phyloP scores from a whole-genome alignment of 1,140 invertebrate genomes.

The Diorhabda sublineata region DNA sequence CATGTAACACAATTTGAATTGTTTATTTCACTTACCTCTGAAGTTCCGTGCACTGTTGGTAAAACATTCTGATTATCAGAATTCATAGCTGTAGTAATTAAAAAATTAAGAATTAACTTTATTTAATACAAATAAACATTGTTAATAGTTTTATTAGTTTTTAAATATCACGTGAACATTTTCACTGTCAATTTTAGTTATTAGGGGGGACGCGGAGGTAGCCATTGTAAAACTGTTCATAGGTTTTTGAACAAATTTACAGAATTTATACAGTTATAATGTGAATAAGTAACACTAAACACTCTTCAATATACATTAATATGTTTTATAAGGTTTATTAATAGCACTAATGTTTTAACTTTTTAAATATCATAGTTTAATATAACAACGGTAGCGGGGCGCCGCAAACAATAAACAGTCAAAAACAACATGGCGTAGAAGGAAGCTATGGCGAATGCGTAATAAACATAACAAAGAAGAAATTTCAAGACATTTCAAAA shows the following conservation, averaged over 20 bases:
- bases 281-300: conserved; percentile 4
- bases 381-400: conserved; percentile 38
- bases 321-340: conserved; percentile 1
- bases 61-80: conserved; percentile 53
- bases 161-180: conserved; percentile 50
- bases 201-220: conserved; percentile 58
- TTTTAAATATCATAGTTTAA: conserved; percentile 31
- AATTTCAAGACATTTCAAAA: conserved; percentile 1
- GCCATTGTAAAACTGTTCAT: conserved; percentile 53
- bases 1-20: no score
- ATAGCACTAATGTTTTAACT: conserved; percentile 1
- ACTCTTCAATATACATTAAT: neutral
- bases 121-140: conserved; percentile 19
- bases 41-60: conserved; percentile 51
- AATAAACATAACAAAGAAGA: conserved; percentile 29
- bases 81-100: conserved; percentile 49
- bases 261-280: neutral
- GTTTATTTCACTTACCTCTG: conserved; percentile 46
- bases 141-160: neutral
- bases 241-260: conserved; percentile 19
- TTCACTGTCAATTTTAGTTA: conserved; percentile 53
- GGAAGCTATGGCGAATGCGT: conserved; percentile 25
- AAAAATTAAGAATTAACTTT: conserved; percentile 44
- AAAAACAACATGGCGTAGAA: conserved; percentile 41
- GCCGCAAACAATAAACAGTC: conserved; percentile 45